Evolutionary conservation across 1,140 invertebrate genomes (phyloP).

Genomic region (Leptoteleia sp.): DNA sequence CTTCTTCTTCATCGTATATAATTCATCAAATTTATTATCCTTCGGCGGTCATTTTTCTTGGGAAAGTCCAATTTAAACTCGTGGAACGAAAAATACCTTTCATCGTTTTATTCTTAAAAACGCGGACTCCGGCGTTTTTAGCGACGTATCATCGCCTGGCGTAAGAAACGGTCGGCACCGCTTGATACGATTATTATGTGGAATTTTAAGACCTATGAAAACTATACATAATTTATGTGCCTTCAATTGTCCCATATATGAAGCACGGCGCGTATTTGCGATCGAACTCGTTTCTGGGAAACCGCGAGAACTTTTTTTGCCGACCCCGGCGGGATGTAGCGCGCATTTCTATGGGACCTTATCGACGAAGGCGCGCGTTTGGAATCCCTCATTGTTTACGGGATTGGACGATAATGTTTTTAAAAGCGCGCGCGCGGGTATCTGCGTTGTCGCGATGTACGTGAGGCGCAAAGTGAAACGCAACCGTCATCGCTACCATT

Average conservation of each 20-base stretch:
- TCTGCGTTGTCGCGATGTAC: conserved; percentile 25
- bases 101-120: too few relatives aligned
- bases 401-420: conserved; percentile 24
- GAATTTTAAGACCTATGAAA: conserved; percentile 52
- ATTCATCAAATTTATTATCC: too few relatives aligned
- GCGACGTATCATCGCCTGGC: neutral
- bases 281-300: conserved; percentile 44
- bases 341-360: conserved; percentile 65
- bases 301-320: conserved; percentile 51
- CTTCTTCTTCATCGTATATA: too few relatives aligned
- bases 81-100: too few relatives aligned
- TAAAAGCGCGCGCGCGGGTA: conserved; percentile 27
- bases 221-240: conserved; percentile 61
- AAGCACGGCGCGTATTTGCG: conserved; percentile 29
- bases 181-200: conserved; percentile 38
- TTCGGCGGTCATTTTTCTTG: too few relatives aligned
- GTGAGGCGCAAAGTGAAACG: conserved; percentile 38
- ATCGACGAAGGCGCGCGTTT: conserved; percentile 49
- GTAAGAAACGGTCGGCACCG: conserved; percentile 14
- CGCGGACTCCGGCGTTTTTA: too few relatives aligned
- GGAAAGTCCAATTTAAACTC: too few relatives aligned
- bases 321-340: conserved; percentile 23
- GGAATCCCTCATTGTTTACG: conserved; percentile 59
- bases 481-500: too few relatives aligned
- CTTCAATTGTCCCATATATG: conserved; percentile 55